Evolutionary conservation across 1,140 invertebrate species (phyloP), one percentile per base, ranked within the genome.

Genomic region (Hyposmocoma kahamanoa): DNA sequence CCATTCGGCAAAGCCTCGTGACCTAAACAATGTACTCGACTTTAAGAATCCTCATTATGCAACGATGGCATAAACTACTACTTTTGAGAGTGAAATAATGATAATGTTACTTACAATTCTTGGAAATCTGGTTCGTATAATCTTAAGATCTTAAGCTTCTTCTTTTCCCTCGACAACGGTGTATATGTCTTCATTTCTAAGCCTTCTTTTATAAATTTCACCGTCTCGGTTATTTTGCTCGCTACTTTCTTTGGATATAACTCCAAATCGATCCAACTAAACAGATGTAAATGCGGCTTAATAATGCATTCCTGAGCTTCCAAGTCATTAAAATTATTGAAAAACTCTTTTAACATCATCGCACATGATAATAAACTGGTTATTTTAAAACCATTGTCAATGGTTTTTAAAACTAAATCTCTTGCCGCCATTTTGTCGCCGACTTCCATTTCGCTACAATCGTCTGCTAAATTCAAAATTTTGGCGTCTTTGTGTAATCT

Each of bases 61-160:
- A n/a, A n/a, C n/a, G n/a, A n/a, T n/a, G n/a, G n/a, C n/a, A n/a
- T n/a, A n/a, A n/a, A n/a, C n/a, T n/a, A n/a, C n/a, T n/a, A n/a
- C n/a, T n/a, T n/a, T n/a, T n/a, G n/a, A n/a, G n/a, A n/a, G n/a
- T n/a, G n/a, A n/a, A n/a, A n/a, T n/a, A n/a, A n/a, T n/a, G n/a
- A n/a, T n/a, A n/a, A n/a, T 45, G 34, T 90, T 65, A 91, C 91
- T 86, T 91, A 95, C 88, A 95, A 88, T 76, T 90, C 90, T 62
- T 95, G 92, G 51, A 97, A 91, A 59, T 90, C 90, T 0, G 96
- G 96, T 81, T 97, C 96, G 67, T 96, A 94, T 18, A 96, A 72
- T 59, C 92, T 91, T 32, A 97, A 79, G 3, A 92, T 89, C 74
- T 95, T 95, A 0, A 95, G 95, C 71, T 90, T 93, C 47, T 92